Conservation (phyloP, 2,888 invertebrate species). For the Gnatocerus cornutus region DNA sequence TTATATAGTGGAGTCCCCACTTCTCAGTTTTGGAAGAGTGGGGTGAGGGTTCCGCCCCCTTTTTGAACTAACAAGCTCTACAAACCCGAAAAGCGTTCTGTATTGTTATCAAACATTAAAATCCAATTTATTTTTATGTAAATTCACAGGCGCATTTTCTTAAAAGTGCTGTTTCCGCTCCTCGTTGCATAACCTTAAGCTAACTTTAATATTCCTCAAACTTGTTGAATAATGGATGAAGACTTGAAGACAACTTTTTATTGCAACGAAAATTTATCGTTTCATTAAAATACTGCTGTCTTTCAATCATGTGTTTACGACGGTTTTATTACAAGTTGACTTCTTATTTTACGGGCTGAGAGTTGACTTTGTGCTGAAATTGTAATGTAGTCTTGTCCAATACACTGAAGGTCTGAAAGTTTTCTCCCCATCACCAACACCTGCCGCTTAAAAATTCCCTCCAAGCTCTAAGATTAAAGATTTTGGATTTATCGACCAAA, state of each 20-base stretch:
- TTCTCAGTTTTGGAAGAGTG: too few species aligned
- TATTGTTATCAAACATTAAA: conserved; percentile 21
- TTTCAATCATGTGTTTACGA: conserved; percentile 17
- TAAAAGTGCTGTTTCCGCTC: neutral
- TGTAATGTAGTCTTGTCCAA: too few species aligned
- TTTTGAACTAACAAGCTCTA: neutral
- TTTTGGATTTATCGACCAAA: too few species aligned
- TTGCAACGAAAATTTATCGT: neutral
- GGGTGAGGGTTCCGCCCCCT: too few species aligned
- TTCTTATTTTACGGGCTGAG: conserved; percentile 5
- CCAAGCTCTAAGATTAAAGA: too few species aligned
- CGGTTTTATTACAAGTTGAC: neutral
- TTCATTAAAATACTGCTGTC: conserved; percentile 13
- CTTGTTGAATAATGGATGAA: conserved; percentile 18
- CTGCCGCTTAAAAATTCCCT: too few species aligned
- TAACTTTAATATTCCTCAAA: conserved; percentile 9
- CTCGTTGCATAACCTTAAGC: conserved; percentile 6
- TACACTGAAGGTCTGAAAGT: too few species aligned
- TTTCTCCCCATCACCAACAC: too few species aligned
- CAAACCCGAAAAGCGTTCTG: neutral
- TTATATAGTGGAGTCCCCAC: too few species aligned
- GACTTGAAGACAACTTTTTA: conserved; percentile 3
- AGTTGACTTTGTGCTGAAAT: too few species aligned
- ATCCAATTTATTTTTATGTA: conserved; percentile 33
- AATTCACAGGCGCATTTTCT: conserved; percentile 2